A percentile compares a stretch with the other conserved stretches of the same genome.
These are phyloP conservation scores for Dynastes tityus DNA, from an alignment of 2,888 invertebrate species.

Conservation along the genomic window DNA sequence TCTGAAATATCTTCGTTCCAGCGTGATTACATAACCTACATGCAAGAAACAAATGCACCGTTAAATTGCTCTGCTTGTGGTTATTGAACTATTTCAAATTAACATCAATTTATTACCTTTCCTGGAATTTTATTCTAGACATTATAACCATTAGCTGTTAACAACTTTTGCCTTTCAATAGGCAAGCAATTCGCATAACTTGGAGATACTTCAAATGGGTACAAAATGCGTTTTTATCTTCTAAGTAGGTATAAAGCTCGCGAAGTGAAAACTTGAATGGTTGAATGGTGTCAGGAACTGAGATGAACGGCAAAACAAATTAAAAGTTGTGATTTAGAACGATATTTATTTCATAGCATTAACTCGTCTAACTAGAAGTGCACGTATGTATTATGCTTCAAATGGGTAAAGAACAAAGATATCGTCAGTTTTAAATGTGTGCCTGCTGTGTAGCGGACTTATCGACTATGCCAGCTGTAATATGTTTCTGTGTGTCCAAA, in stretches of 20 bases:
- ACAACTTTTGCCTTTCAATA: conserved; percentile 1
- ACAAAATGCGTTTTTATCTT: not conserved
- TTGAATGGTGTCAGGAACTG: not conserved
- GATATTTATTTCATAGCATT: too few species aligned
- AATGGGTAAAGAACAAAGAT: too few species aligned
- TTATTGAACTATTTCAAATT: conserved; percentile 45
- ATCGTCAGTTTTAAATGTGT: too few species aligned
- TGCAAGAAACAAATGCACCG: conserved; percentile 37
- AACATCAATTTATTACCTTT: conserved; percentile 39
- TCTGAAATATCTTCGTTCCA: conserved; percentile 27
- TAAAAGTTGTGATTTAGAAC: not conserved
- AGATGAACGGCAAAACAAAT: not conserved
- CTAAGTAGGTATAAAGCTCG: not conserved
- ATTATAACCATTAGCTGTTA: conserved; percentile 28
- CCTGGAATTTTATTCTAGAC: conserved; percentile 13
- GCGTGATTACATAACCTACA: conserved; percentile 5
- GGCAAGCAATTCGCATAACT: not conserved
- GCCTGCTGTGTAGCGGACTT: too few species aligned
- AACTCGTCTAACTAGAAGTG: too few species aligned
- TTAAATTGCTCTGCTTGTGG: conserved; percentile 42
- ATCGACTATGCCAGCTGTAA: too few species aligned
- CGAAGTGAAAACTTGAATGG: too few species aligned
- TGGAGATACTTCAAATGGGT: not conserved
- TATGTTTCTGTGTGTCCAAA: too few species aligned
- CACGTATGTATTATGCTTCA: too few species aligned